Evolutionary conservation across 2,113 vertebrate genomes (phyloP).

Genomic region (Hippolais icterina): DNA sequence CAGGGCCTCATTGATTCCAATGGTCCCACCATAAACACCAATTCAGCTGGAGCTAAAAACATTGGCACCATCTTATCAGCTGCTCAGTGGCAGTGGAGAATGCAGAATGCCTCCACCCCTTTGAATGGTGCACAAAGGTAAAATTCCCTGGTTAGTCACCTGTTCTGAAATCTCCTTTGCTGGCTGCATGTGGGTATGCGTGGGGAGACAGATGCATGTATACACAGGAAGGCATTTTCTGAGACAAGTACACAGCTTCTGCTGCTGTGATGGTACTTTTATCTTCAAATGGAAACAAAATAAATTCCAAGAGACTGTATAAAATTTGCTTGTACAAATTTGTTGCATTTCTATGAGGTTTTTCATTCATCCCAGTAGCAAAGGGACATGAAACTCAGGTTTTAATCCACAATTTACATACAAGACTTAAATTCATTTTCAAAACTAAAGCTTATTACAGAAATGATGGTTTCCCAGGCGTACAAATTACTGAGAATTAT

Average conservation of each 20-base stretch:
- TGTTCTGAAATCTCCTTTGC: background rate
- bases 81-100: background rate
- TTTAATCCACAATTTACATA: background rate
- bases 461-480: background rate
- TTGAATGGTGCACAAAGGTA: background rate
- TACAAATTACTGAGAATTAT: background rate
- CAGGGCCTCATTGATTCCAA: conserved; percentile 33
- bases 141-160: background rate
- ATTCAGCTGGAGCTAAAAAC: background rate
- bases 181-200: background rate
- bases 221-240: background rate
- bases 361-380: background rate
- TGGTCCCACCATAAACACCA: background rate
- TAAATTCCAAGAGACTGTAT: background rate
- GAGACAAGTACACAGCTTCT: background rate
- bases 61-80: background rate
- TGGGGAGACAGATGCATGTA: background rate
- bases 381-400: background rate
- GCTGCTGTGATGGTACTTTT: background rate
- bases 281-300: background rate
- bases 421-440: background rate
- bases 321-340: background rate
- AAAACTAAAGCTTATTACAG: conserved; percentile 2
- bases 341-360: background rate
- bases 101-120: background rate